Evolutionary conservation across 2,797 vertebrate genomes (phyloP), one percentile per base, ranked within the genome.

Genomic region (Eremophila alpestris): DNA sequence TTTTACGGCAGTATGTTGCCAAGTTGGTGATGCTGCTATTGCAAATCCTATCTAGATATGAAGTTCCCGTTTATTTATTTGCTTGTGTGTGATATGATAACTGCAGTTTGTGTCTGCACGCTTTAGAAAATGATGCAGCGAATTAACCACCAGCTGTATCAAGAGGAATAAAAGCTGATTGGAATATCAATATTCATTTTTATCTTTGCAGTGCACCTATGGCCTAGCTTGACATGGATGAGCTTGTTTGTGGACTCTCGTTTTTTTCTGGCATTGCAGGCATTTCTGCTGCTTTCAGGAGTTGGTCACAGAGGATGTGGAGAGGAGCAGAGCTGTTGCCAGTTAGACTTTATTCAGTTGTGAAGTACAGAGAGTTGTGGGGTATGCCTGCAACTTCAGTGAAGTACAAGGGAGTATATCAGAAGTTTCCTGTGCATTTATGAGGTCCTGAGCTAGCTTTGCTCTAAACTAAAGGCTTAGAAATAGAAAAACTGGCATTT

Each of bases 81-180:
- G 64, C 52, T 59, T 45, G 7, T 90, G 71, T 46, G 6, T 89
- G 85, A 30, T 93, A 87, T 2, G 13, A 16, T 94, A 83, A 45
- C 95, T 91, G 93, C 71, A 48, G 62, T 85, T 83, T 19, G 80
- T 87, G 69, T 65, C 91, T 69, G 86, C 87, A 96, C 68, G 7
- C 95, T 96, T 95, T 26, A 83, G 94, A 97, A 97, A 97, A 97
- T 98, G 97, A 97, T 98, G 97, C 97, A 97, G 97, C 27, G 83
- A 96, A 97, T 98, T 98, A 97, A 94, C 96, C 87, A 67, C 70
- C 83, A 83, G 95, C 94, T 96, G 94, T 93, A 95, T 77, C 71
- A 20, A 69, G 93, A 94, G 94, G 86, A 96, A 83, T 87, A 79
- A 92, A 89, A 92, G 89, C 55, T 93, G 81, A 92, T 80, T 89